Evolutionary conservation across 2,888 invertebrate species (phyloP).

Genomic region (Smittia sp.): DNA sequence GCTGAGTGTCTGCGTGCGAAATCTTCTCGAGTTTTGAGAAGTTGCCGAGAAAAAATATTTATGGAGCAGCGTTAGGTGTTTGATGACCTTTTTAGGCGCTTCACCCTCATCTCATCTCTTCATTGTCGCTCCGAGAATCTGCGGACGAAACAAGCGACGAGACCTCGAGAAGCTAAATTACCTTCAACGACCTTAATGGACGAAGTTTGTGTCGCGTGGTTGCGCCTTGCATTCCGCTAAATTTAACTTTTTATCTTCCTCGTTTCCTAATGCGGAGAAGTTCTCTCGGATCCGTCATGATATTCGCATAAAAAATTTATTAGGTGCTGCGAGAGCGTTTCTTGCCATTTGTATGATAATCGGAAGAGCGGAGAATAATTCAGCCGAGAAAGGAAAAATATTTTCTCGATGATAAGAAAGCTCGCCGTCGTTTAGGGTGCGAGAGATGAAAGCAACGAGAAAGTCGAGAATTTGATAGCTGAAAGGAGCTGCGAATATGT

Average conservation of each 20-base stretch:
- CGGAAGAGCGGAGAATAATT: neutral
- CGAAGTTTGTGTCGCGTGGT: conserved; percentile 7
- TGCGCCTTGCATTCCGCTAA: neutral
- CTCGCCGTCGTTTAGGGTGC: neutral
- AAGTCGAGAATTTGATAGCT: neutral
- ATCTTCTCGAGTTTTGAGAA: neutral
- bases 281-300: conserved; percentile 3
- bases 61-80: neutral
- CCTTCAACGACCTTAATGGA: neutral
- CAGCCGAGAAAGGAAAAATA: neutral
- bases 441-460: neutral
- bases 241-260: conserved; percentile 4
- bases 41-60: neutral
- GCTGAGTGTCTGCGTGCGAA: neutral
- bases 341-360: conserved; percentile 21
- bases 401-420: neutral
- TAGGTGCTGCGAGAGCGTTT: conserved; percentile 6
- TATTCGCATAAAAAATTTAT: conserved; percentile 30
- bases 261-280: neutral
- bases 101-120: neutral
- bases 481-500: neutral
- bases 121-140: neutral
- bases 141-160: neutral
- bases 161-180: neutral
- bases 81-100: neutral